Evolutionary conservation across 2,797 vertebrate genomes (phyloP).

Genomic region (Channa striata): DNA sequence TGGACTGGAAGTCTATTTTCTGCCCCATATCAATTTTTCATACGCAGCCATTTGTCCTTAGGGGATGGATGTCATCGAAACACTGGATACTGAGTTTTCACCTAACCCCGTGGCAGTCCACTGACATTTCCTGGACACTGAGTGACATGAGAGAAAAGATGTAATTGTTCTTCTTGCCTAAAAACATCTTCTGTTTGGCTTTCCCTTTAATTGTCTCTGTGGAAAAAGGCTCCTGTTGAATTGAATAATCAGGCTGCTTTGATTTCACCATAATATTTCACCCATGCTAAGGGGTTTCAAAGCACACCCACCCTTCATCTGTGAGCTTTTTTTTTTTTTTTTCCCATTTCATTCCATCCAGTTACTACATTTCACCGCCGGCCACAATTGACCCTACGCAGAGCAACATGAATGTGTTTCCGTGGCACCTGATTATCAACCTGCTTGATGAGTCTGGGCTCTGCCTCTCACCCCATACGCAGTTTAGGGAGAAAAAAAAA

Average conservation of each 20-base stretch:
- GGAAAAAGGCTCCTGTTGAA: constrained; percentile 17
- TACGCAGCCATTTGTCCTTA: constrained; percentile 79
- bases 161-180: constrained; percentile 49
- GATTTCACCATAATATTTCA: constrained; percentile 33
- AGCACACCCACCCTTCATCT: constrained; percentile 19
- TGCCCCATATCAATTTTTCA: constrained; percentile 84
- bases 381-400: constrained; percentile 56
- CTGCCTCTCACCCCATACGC: constrained; percentile 49
- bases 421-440: constrained; percentile 70
- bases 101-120: constrained; percentile 54
- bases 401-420: constrained; percentile 51
- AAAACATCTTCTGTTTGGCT: constrained; percentile 40
- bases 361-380: constrained; percentile 45
- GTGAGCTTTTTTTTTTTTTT: constrained; percentile 16
- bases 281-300: constrained; percentile 9
- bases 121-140: constrained; percentile 64
- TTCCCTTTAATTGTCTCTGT: too few species aligned
- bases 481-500: constrained; percentile 44
- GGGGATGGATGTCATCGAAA: constrained; percentile 75
- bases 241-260: constrained; percentile 37
- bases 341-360: constrained; percentile 31
- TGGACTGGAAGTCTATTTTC: constrained; percentile 81
- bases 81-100: constrained; percentile 67
- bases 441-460: constrained; percentile 74
- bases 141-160: constrained; percentile 31